A percentile compares a stretch with the other conserved stretches of the same genome.
Conservation (phyloP, 2,888 invertebrate species). For the Junonia oenone region DNA sequence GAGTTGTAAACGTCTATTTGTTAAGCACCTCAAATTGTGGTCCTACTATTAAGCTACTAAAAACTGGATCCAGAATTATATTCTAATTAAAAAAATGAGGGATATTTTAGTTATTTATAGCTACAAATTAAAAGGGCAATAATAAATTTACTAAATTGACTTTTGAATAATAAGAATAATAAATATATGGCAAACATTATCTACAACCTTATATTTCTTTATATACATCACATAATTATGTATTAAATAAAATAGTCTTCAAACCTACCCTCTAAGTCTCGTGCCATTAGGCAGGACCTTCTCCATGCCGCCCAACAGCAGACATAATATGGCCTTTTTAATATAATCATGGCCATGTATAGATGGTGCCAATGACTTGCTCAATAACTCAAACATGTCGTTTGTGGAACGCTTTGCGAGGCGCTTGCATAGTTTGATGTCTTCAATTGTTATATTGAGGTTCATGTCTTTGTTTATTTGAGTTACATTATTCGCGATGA, state of each 20-base stretch:
- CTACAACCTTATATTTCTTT: no score
- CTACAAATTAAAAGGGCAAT: no score
- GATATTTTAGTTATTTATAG: no score
- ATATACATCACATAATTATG: background rate
- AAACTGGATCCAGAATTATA: no score
- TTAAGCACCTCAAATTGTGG: no score
- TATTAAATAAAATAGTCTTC: background rate
- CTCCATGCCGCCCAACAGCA: conserved; percentile 96
- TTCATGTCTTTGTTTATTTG: conserved; percentile 93
- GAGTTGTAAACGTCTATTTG: no score
- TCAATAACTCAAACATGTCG: conserved; percentile 93
- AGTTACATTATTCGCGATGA: conserved; percentile 96
- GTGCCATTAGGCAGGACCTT: conserved; percentile 95
- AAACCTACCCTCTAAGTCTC: conserved; percentile 87
- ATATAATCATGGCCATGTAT: conserved; percentile 98
- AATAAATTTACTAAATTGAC: no score
- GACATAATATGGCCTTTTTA: conserved; percentile 96
- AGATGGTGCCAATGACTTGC: conserved; percentile 96
- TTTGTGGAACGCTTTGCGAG: conserved; percentile 83
- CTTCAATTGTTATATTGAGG: conserved; percentile 88
- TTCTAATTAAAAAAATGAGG: no score
- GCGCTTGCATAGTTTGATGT: conserved; percentile 92
- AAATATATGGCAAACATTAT: no score
- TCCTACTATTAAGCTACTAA: no score
- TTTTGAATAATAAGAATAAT: no score